These are phyloP conservation scores for Suncus etruscus DNA, from an alignment of 2,113 vertebrate species.

Conservation along the genomic window DNA sequence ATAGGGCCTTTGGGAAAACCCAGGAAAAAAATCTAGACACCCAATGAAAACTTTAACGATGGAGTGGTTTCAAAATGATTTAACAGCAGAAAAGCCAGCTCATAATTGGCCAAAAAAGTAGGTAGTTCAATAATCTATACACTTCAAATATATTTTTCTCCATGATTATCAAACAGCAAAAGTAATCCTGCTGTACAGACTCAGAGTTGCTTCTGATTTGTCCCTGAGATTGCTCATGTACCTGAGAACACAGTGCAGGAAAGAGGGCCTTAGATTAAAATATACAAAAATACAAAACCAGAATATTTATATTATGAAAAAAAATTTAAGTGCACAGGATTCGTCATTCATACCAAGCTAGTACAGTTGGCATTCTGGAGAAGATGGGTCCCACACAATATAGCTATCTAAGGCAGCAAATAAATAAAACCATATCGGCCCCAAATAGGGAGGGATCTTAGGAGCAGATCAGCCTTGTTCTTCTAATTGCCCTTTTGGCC, in stretches of 20 bases:
- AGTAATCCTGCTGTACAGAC: constrained; percentile 81
- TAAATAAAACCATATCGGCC: constrained; percentile 70
- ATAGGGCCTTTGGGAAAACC: background rate
- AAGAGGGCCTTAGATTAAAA: constrained; percentile 84
- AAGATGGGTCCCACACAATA: too few relatives aligned
- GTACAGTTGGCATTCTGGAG: too few relatives aligned
- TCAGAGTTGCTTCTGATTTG: background rate
- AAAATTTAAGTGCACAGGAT: constrained; percentile 86
- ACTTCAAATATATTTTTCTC: constrained; percentile 77
- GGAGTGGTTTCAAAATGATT: constrained; percentile 66
- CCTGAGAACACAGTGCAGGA: too few relatives aligned
- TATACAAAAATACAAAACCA: constrained; percentile 85
- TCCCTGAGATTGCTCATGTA: too few relatives aligned
- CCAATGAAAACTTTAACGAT: constrained; percentile 18
- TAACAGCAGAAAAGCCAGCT: constrained; percentile 66
- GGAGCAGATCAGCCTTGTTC: background rate
- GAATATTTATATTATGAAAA: constrained; percentile 86
- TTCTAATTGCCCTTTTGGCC: background rate
- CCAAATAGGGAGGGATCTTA: background rate
- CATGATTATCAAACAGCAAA: constrained; percentile 80
- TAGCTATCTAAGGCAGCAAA: too few relatives aligned
- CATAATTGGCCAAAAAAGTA: constrained; percentile 44
- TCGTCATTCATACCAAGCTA: constrained; percentile 78
- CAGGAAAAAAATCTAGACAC: constrained; percentile 53
- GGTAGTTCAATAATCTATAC: constrained; percentile 83